Evolutionary conservation across 2,797 vertebrate species (phyloP).

Genomic region (Sebastes iracundus): DNA sequence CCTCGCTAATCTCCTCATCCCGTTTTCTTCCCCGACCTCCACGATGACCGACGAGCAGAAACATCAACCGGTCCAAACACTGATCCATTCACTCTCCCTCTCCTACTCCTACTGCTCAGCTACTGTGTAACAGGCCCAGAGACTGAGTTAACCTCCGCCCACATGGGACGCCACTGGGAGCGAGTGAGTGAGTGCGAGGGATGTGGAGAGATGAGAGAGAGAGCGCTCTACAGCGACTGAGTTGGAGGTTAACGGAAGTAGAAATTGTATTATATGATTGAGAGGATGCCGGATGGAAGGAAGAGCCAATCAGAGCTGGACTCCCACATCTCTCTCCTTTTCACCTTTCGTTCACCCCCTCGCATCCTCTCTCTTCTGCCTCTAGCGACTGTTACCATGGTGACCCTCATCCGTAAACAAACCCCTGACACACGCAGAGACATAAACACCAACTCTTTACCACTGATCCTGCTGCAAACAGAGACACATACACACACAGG

Average conservation of each 20-base stretch:
- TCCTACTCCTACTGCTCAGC: constrained; percentile 60
- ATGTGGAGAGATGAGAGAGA: constrained; percentile 38
- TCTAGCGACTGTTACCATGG: constrained; percentile 82
- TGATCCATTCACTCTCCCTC: constrained; percentile 52
- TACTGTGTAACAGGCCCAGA: constrained; percentile 66
- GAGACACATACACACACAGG: not conserved
- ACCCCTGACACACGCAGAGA: not conserved
- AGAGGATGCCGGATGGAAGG: constrained; percentile 64
- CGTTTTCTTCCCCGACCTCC: constrained; percentile 26
- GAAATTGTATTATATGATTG: constrained; percentile 51
- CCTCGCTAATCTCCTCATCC: constrained; percentile 83
- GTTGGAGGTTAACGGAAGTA: constrained; percentile 7
- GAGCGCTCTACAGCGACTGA: constrained; percentile 44
- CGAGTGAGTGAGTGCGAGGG: not conserved
- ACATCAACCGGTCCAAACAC: constrained; percentile 8
- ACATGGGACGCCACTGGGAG: constrained; percentile 50
- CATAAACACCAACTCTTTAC: not conserved
- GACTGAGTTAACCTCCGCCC: constrained; percentile 80
- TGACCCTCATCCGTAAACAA: constrained; percentile 46
- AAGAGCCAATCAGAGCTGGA: constrained; percentile 75
- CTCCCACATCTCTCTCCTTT: constrained; percentile 68
- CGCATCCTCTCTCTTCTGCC: constrained; percentile 3
- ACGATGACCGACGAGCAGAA: not conserved
- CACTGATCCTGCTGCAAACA: not conserved
- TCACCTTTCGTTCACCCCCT: not conserved